phyloP scores from a whole-genome alignment of 2,797 vertebrate genomes.

The Chanos chanos region DNA sequence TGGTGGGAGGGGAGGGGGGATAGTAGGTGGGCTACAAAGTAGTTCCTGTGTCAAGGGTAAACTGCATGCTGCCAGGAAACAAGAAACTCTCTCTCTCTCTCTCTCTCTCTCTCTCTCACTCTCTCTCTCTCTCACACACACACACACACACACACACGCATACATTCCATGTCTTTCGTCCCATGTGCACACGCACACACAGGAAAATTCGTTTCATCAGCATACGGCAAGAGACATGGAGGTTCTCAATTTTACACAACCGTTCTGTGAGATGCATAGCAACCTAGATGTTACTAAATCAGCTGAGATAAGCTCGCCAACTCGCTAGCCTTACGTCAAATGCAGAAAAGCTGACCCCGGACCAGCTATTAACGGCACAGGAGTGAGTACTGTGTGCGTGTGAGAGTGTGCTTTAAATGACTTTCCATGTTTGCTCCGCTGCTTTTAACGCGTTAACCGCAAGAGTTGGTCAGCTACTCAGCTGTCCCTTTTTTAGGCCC shows the following conservation, averaged over 20 bases:
- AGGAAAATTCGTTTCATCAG: too few relatives aligned
- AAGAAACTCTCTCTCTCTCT: not conserved
- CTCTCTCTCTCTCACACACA: slow-evolving; percentile 8
- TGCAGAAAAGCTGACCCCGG: not conserved
- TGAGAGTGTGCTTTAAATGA: too few relatives aligned
- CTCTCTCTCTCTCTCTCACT: slow-evolving; percentile 3
- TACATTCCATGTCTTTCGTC: not conserved
- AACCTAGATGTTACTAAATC: not conserved
- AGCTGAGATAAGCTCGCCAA: not conserved
- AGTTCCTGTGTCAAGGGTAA: not conserved
- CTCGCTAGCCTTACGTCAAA: not conserved
- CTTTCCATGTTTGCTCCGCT: too few relatives aligned
- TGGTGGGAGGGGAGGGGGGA: slow-evolving; percentile 43
- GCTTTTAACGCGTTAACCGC: not conserved
- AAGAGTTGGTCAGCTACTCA: not conserved
- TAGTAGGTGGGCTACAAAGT: not conserved
- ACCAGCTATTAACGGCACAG: too few relatives aligned
- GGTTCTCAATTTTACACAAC: not conserved
- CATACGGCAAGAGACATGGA: not conserved
- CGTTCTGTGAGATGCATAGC: not conserved
- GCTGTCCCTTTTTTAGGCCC: not conserved
- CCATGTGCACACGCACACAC: too few relatives aligned
- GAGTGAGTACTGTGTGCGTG: too few relatives aligned
- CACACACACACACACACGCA: slow-evolving; percentile 11
- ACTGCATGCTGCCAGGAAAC: not conserved